phyloP scores from a whole-genome alignment of 2,888 invertebrate species.

The Onchidella celtica region DNA sequence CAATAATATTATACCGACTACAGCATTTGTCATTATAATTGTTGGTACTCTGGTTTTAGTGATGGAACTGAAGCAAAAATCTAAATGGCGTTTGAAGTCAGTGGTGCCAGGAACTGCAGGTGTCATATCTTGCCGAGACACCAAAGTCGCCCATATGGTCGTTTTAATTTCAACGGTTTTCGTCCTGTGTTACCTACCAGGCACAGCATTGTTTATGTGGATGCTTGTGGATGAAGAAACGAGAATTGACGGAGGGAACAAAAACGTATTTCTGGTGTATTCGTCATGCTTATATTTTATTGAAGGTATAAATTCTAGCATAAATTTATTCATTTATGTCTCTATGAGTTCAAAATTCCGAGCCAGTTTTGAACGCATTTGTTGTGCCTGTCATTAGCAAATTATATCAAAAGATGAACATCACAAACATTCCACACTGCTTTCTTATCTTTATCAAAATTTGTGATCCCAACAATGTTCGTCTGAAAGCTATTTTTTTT shows the following conservation, averaged over 20 bases:
- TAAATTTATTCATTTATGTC: background rate
- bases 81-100: background rate
- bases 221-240: background rate
- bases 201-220: background rate
- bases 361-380: background rate
- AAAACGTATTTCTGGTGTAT: background rate
- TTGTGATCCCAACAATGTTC: too few relatives aligned
- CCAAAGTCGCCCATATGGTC: background rate
- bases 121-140: background rate
- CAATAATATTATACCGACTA: background rate
- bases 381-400: too few relatives aligned
- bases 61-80: background rate
- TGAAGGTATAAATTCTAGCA: background rate
- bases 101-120: background rate
- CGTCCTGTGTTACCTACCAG: constrained; percentile 1
- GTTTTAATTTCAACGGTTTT: background rate
- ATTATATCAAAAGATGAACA: too few relatives aligned
- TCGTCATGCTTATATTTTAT: background rate
- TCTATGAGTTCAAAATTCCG: background rate
- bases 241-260: background rate
- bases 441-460: too few relatives aligned
- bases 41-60: background rate
- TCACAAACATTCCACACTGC: too few relatives aligned
- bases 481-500: too few relatives aligned
- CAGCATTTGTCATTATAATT: constrained; percentile 1